Conservation (phyloP, 2,113 vertebrate species). For the Coturnix japonica region DNA sequence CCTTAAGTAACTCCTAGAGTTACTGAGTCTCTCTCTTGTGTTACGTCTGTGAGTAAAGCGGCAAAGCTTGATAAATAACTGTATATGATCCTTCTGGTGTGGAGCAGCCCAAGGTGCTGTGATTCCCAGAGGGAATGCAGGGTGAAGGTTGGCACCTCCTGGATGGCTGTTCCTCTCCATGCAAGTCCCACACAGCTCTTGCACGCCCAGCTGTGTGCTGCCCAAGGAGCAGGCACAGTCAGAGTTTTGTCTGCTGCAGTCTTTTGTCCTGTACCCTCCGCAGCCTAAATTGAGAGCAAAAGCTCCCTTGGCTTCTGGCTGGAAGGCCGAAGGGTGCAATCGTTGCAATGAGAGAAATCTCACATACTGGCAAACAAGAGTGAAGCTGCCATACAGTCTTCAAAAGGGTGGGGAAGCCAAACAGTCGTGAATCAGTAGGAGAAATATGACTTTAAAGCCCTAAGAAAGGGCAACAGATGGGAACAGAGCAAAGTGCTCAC, state of each 20-base stretch:
- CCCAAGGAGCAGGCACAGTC: background rate
- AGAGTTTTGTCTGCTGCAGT: background rate
- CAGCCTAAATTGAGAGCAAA: background rate
- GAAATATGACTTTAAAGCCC: constrained; percentile 41
- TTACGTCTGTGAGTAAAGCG: background rate
- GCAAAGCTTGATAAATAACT: background rate
- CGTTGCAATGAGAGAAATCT: background rate
- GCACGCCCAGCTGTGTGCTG: background rate
- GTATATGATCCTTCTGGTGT: background rate
- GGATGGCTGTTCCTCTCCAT: fast-evolving
- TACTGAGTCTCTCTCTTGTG: background rate
- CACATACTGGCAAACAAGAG: background rate
- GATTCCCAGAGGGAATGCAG: background rate
- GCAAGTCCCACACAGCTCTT: background rate
- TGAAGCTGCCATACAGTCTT: background rate
- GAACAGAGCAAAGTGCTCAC: background rate
- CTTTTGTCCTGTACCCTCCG: background rate
- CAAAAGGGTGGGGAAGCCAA: background rate
- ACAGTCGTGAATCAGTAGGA: constrained; percentile 20
- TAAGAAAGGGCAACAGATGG: constrained; percentile 33
- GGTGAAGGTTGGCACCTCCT: background rate
- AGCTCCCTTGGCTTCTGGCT: background rate
- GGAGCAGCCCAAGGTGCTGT: background rate
- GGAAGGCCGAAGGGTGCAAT: background rate
- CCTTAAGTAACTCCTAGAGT: background rate